A percentile compares a stretch with the other conserved stretches of the same genome.
phyloP scores from a whole-genome alignment of 2,113 vertebrate species.

The Centropus unirufus region DNA sequence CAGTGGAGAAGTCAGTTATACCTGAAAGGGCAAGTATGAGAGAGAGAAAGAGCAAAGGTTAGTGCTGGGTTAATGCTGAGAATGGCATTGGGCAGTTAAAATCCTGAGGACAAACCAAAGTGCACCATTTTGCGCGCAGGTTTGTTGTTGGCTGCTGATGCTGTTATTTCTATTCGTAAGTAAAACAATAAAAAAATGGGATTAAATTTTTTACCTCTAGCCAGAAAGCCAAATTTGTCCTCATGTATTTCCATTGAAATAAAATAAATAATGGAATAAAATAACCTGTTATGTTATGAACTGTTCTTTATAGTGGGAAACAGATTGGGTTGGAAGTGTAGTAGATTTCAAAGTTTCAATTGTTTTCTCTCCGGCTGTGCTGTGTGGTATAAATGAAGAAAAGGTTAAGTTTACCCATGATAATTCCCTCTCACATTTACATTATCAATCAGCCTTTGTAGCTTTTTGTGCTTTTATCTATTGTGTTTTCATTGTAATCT shows the following conservation, averaged over 20 bases:
- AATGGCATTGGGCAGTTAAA: not conserved
- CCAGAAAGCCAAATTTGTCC: not conserved
- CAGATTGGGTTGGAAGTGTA: constrained; percentile 24
- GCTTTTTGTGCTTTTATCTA: constrained; percentile 44
- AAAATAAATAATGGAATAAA: constrained; percentile 1
- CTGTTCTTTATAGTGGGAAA: not conserved
- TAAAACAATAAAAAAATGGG: not conserved
- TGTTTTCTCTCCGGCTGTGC: constrained; percentile 13
- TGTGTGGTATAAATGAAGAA: constrained; percentile 40
- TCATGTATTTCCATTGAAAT: not conserved
- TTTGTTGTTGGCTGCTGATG: not conserved
- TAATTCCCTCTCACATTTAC: constrained; percentile 47
- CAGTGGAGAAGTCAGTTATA: not conserved
- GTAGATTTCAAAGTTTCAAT: constrained; percentile 9
- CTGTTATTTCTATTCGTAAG: not conserved
- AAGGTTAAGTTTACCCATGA: constrained; percentile 61
- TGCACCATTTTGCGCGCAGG: not conserved
- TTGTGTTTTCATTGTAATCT: constrained; percentile 53
- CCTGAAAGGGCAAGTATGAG: not conserved
- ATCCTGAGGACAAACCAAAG: not conserved
- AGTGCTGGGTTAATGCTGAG: not conserved
- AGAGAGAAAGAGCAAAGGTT: not conserved
- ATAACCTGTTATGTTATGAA: not conserved
- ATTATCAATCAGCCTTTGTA: constrained; percentile 55
- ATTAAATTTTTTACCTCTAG: not conserved